phyloP scores from a whole-genome alignment of 2,797 vertebrate species.

The Sebastes trivittatus region DNA sequence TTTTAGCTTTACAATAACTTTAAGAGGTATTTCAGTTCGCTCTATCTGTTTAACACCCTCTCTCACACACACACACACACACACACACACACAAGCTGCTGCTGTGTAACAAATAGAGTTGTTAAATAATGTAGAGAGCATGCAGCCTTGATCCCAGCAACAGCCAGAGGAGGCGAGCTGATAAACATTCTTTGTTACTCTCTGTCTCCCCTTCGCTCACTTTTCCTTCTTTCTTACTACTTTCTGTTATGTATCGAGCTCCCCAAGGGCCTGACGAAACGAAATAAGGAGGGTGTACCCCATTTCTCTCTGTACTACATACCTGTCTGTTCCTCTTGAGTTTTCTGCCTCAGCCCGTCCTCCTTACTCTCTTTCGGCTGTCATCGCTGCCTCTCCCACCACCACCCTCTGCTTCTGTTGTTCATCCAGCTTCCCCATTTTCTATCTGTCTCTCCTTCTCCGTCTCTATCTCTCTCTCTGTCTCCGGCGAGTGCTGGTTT shows the following conservation, averaged over 20 bases:
- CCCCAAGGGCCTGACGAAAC: slow-evolving; percentile 37
- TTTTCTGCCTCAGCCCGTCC: neutral
- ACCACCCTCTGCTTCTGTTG: slow-evolving; percentile 3
- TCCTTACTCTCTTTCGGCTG: neutral
- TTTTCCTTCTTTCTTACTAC: slow-evolving; percentile 20
- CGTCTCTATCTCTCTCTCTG: slow-evolving; percentile 6
- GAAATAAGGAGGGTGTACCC: slow-evolving; percentile 33
- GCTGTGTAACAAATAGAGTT: slow-evolving; percentile 53
- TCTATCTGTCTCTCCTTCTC: slow-evolving; percentile 9
- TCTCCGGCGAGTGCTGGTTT: slow-evolving; percentile 24
- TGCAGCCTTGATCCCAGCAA: slow-evolving; percentile 52
- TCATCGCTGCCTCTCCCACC: neutral
- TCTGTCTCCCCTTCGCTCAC: slow-evolving; percentile 6
- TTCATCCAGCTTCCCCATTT: neutral
- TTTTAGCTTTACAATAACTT: neutral
- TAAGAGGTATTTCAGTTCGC: slow-evolving; percentile 7
- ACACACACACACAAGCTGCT: slow-evolving; percentile 26
- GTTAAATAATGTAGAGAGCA: slow-evolving; percentile 63
- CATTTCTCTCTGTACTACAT: slow-evolving; percentile 3
- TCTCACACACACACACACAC: neutral
- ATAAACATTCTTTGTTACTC: slow-evolving; percentile 54
- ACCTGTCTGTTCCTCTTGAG: slow-evolving; percentile 20
- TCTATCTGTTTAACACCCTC: neutral
- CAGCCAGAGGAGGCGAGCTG: slow-evolving; percentile 45
- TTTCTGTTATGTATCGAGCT: slow-evolving; percentile 34